Evolutionary conservation across 1,140 invertebrate species (phyloP).

Genomic region (Drosophila repleta): DNA sequence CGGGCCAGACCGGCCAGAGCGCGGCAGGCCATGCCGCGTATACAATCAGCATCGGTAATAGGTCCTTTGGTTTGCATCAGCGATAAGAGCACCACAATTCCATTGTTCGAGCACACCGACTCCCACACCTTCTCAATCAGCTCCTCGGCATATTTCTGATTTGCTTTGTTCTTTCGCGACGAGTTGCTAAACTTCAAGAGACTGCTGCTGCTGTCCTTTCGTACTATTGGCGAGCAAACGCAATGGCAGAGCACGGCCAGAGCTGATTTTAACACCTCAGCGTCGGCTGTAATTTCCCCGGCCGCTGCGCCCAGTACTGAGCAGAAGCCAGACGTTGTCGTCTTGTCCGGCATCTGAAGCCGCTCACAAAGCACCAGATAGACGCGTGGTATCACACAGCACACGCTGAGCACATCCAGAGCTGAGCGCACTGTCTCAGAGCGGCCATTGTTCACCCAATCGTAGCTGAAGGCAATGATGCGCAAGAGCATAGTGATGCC

Average conservation of each 20-base stretch:
- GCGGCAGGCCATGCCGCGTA: conserved; percentile 95
- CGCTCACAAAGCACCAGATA: conserved; percentile 92
- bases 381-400: conserved; percentile 94
- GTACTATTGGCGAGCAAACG: conserved; percentile 94
- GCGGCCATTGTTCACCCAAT: conserved; percentile 95
- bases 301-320: conserved; percentile 92
- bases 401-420: conserved; percentile 95
- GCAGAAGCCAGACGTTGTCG: conserved; percentile 89
- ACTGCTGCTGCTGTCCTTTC: conserved; percentile 86
- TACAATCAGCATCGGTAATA: conserved; percentile 97
- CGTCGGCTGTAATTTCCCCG: conserved; percentile 94
- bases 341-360: conserved; percentile 90
- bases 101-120: conserved; percentile 95
- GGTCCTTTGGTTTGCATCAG: conserved; percentile 96
- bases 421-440: conserved; percentile 94
- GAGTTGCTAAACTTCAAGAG: conserved; percentile 83
- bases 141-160: conserved; percentile 92
- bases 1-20: conserved; percentile 96
- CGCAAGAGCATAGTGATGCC: conserved; percentile 93
- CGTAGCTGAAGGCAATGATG: conserved; percentile 94
- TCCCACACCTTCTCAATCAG: conserved; percentile 96
- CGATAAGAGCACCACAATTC: conserved; percentile 95
- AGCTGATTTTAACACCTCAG: conserved; percentile 96
- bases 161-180: conserved; percentile 89
- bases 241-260: conserved; percentile 95